Percentiles rank a stretch among this genome's conserved stretches.
phyloP scores from a whole-genome alignment of 2,888 invertebrate genomes.

The Lochmaea crataegi region DNA sequence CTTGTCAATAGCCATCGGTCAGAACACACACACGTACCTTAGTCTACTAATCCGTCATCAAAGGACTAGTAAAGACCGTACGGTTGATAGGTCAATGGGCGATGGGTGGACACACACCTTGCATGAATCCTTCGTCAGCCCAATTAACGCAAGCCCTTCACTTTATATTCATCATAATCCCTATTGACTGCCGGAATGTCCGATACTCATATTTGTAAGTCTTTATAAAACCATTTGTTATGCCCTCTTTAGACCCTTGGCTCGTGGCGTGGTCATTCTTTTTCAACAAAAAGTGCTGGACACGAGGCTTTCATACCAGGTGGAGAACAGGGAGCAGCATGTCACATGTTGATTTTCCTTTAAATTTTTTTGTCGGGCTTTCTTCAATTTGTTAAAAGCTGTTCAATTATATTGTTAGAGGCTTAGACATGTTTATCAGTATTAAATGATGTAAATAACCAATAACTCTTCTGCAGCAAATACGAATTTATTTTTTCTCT shows the following conservation, averaged over 20 bases:
- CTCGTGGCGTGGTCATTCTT: slow-evolving; percentile 42
- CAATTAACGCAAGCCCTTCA: slow-evolving; percentile 63
- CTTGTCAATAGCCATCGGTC: slow-evolving; percentile 34
- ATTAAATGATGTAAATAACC: too few relatives aligned
- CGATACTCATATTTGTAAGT: slow-evolving; percentile 53
- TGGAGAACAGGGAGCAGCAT: slow-evolving; percentile 13
- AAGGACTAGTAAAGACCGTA: slow-evolving; percentile 41
- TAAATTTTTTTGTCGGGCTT: slow-evolving; percentile 2
- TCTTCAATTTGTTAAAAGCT: background rate
- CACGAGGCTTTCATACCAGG: slow-evolving; percentile 18
- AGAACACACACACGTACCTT: slow-evolving; percentile 27
- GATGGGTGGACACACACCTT: slow-evolving; percentile 58
- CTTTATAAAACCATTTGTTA: slow-evolving; percentile 63
- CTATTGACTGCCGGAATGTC: slow-evolving; percentile 51
- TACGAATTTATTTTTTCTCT: too few relatives aligned
- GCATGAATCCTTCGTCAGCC: slow-evolving; percentile 59
- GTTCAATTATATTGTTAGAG: background rate
- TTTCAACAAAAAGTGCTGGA: slow-evolving; percentile 33
- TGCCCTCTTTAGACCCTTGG: slow-evolving; percentile 50
- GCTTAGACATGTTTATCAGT: too few relatives aligned
- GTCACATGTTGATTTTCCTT: slow-evolving; percentile 9
- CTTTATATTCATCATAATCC: slow-evolving; percentile 56
- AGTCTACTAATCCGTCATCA: slow-evolving; percentile 52
- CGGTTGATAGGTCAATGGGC: slow-evolving; percentile 32
- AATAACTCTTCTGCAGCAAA: too few relatives aligned